Conservation (phyloP, 2,888 invertebrate genomes). For the Micoletzkya japonica region DNA sequence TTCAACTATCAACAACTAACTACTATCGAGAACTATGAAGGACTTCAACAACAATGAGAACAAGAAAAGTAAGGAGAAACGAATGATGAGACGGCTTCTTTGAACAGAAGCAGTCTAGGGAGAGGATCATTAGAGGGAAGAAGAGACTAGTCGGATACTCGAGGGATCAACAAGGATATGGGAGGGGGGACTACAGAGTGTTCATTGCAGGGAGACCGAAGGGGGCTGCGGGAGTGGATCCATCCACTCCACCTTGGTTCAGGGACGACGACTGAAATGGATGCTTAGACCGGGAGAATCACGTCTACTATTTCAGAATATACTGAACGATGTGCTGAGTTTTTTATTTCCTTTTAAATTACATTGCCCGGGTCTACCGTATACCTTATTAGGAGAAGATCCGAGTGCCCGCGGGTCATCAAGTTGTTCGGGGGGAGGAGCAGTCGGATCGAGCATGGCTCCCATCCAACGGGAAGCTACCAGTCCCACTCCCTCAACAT, state of each 20-base stretch:
- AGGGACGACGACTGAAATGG: background rate
- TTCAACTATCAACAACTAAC: background rate
- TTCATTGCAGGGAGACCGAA: slow-evolving; percentile 26
- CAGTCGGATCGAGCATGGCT: slow-evolving; percentile 51
- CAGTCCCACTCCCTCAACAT: slow-evolving; percentile 96
- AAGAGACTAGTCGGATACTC: background rate
- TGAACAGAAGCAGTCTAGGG: background rate
- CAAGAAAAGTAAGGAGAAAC: background rate
- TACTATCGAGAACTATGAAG: background rate
- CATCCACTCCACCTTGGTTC: slow-evolving; percentile 12
- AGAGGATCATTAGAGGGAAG: background rate
- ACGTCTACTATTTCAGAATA: too few relatives aligned
- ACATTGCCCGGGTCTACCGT: background rate
- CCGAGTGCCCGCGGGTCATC: slow-evolving; percentile 43
- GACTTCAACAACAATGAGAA: background rate
- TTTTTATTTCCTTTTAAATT: background rate
- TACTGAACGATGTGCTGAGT: background rate
- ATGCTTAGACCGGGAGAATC: background rate
- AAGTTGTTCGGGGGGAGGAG: slow-evolving; percentile 42
- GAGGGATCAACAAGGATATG: background rate
- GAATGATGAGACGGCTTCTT: background rate
- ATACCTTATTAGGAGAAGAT: background rate
- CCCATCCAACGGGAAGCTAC: slow-evolving; percentile 80
- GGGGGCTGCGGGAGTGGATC: slow-evolving; percentile 7
- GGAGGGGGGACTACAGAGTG: background rate